A percentile compares a stretch with the other conserved stretches of the same genome.
phyloP scores from a whole-genome alignment of 2,113 vertebrate genomes.

The Xiphophorus couchianus region DNA sequence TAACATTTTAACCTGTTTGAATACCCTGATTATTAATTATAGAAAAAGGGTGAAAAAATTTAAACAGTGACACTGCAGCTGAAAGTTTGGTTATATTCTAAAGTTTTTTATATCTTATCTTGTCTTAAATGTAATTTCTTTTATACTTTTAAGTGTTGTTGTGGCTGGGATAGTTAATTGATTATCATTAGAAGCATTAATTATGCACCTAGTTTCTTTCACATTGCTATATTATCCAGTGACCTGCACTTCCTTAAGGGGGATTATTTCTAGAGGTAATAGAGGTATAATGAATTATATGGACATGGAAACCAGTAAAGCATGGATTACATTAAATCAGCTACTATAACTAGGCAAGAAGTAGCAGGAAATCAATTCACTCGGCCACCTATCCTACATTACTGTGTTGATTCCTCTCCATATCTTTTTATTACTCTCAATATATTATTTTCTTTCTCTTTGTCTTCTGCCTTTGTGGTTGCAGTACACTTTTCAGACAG shows the following conservation, averaged over 20 bases:
- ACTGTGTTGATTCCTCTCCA: constrained; percentile 44
- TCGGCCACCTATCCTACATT: constrained; percentile 60
- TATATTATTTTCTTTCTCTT: not conserved
- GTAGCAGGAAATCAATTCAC: constrained; percentile 71
- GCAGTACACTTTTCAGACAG: constrained; percentile 41
- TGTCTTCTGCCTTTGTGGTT: constrained; percentile 18
- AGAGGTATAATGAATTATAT: constrained; percentile 35
- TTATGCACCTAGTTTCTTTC: constrained; percentile 7
- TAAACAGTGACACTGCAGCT: not conserved
- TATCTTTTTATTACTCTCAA: not conserved
- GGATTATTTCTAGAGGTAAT: constrained; percentile 31
- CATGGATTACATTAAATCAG: constrained; percentile 46
- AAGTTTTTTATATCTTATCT: not conserved
- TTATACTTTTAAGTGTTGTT: not conserved
- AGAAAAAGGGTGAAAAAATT: not conserved
- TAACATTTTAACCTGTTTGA: no score
- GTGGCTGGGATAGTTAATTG: not conserved
- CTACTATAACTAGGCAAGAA: constrained; percentile 47
- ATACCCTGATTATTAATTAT: no score
- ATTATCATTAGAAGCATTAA: not conserved
- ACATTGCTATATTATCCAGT: constrained; percentile 21
- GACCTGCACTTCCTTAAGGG: constrained; percentile 17
- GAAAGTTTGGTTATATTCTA: not conserved
- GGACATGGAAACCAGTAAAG: constrained; percentile 23
- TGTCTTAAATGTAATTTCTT: not conserved